Base-by-base conservation (phyloP, 2,797 vertebrate species). In the Pampus argenteus region DNA sequence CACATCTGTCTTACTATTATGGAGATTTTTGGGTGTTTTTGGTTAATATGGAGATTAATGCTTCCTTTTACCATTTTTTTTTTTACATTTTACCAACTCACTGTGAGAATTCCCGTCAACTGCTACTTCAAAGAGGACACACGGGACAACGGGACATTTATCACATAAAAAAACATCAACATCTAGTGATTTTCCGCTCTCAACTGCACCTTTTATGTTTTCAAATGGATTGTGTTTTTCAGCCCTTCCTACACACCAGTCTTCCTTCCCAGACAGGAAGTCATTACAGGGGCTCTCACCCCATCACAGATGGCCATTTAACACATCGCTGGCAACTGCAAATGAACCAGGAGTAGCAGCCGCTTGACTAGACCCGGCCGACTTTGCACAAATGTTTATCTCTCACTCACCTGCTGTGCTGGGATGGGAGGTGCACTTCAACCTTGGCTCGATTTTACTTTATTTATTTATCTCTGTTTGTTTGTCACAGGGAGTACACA, bases 271-370 rank as follows among this genome's bases (percentile, higher is more conserved):
- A 89, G 85, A 88, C 86, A 88, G 88, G 83, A 92, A 94, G 86
- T 87, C 82, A 84, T 93, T 91, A 87, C 84, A 75, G 86, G 70
- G 76, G 80, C 86, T 79, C 85, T 90, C 84, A 89, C 84, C 86
- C 84, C 81, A 23, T 86, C 90, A 79, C 91, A 93, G 91, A 92
- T 92, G 93, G 93, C 77, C 87, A 91, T 92, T 93, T 93, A 93
- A 92, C 92, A 93, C 91, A 91, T 93, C 89, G 72, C 84, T 91
- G 90, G 89, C 88, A 89, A 81, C 88, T 54, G 79, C 87, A 92
- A 92, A 94, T 92, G 90, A 89, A 89, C 70, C 89, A 76, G 86
- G 86, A 79, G 86, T 25, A 83, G 79, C 79, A 82, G 85, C 78
- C 88, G 75, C 75, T 71, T 28, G 79, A 85, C 86, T 84, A 78